Evolutionary conservation across 2,113 vertebrate genomes (phyloP).

Genomic region (Microcebus tavaratra): DNA sequence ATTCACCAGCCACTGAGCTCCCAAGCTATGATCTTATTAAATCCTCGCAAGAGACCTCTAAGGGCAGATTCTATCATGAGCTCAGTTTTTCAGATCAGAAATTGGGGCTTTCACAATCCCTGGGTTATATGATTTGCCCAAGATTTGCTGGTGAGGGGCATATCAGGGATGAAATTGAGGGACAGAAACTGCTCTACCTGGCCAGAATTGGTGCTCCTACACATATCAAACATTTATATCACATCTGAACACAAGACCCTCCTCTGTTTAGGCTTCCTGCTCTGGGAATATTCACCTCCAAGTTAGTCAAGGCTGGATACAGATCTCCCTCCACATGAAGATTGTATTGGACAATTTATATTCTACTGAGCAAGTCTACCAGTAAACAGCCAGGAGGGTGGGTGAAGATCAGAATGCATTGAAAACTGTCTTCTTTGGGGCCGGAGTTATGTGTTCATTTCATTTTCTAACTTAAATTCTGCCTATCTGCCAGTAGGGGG

Average conservation of each 20-base stretch:
- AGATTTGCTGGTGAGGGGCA: background rate
- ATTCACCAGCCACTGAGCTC: background rate
- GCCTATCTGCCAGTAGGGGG: conserved; percentile 2
- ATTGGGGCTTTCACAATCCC: background rate
- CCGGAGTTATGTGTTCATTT: background rate
- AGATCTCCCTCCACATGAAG: background rate
- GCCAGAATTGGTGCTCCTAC: background rate
- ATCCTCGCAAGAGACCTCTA: background rate
- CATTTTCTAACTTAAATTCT: background rate
- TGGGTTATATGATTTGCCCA: background rate
- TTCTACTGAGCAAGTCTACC: background rate
- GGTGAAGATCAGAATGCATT: background rate
- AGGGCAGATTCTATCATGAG: background rate
- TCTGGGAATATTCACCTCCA: background rate
- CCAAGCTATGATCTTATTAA: background rate
- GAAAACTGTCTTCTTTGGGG: background rate
- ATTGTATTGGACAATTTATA: background rate
- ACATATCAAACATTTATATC: background rate
- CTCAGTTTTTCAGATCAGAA: background rate
- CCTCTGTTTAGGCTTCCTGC: background rate
- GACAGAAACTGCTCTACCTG: background rate
- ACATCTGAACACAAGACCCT: background rate
- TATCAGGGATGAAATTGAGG: background rate
- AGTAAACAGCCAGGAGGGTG: background rate
- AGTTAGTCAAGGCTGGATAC: background rate